These are phyloP conservation scores for Papilio xuthus DNA, from an alignment of 1,140 invertebrate species.

Conservation along the genomic window DNA sequence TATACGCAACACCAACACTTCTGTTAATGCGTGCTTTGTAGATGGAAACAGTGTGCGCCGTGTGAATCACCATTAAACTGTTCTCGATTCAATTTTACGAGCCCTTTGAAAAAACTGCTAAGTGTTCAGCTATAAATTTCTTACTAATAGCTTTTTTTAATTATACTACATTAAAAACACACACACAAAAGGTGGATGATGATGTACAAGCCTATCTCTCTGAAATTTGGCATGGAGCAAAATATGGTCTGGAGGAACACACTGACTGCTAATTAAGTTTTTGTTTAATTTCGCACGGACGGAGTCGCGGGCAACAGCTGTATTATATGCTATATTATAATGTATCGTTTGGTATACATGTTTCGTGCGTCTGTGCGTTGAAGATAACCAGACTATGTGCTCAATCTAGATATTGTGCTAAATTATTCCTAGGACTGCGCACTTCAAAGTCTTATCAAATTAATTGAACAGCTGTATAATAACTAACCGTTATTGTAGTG, in stretches of 20 bases:
- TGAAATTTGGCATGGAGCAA: too few species aligned
- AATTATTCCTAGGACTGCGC: constrained; percentile 22
- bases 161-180: neutral
- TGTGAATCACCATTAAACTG: constrained; percentile 17
- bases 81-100: constrained; percentile 8
- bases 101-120: constrained; percentile 23
- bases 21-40: constrained; percentile 24
- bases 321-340: neutral
- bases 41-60: constrained; percentile 15
- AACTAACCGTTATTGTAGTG: neutral
- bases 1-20: constrained; percentile 17
- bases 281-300: too few species aligned
- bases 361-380: constrained; percentile 32
- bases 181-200: neutral
- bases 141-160: constrained; percentile 7
- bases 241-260: too few species aligned
- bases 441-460: constrained; percentile 26
- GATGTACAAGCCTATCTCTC: neutral
- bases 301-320: too few species aligned
- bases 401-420: constrained; percentile 42
- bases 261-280: too few species aligned
- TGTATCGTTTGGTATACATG: neutral
- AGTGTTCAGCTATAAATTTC: constrained; percentile 17
- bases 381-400: constrained; percentile 45
- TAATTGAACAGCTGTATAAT: neutral